A percentile compares a stretch with the other conserved stretches of the same genome.
Conservation (phyloP, 2,888 invertebrate genomes). For the Drosophila pullipes region DNA sequence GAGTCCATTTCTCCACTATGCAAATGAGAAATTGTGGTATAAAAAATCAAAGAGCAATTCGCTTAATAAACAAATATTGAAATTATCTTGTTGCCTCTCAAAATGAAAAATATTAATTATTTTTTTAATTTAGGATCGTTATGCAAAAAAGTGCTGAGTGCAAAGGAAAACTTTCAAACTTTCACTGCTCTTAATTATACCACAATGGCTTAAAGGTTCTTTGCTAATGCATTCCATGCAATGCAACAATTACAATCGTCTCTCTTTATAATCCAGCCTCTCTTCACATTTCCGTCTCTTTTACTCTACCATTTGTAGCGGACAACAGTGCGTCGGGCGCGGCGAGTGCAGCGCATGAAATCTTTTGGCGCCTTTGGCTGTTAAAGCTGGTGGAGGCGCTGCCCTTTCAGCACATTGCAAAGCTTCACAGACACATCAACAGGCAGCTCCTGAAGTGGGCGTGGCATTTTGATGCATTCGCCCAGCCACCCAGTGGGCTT, state of each 20-base stretch:
- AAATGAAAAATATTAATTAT: not conserved
- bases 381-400: conserved; percentile 48
- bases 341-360: conserved; percentile 54
- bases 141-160: not conserved
- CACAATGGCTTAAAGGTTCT: not conserved
- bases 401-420: conserved; percentile 49
- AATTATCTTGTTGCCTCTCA: not conserved
- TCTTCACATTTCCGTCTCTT: conserved; percentile 10
- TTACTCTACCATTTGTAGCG: conserved; percentile 42
- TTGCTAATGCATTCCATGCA: conserved; percentile 7
- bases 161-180: not conserved
- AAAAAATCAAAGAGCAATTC: not conserved
- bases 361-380: conserved; percentile 70
- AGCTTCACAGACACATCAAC: conserved; percentile 62
- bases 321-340: conserved; percentile 67
- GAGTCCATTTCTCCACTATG: conserved; percentile 26
- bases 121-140: not conserved
- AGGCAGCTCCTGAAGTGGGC: conserved; percentile 62
- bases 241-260: not conserved
- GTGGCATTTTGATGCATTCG: conserved; percentile 47
- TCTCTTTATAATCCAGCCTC: conserved; percentile 14
- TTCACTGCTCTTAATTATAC: not conserved
- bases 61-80: not conserved
- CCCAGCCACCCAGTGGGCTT: conserved; percentile 33
- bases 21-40: conserved; percentile 23